These are phyloP conservation scores for Archocentrus centrarchus DNA, from an alignment of 2,113 vertebrate species.

Conservation along the genomic window DNA sequence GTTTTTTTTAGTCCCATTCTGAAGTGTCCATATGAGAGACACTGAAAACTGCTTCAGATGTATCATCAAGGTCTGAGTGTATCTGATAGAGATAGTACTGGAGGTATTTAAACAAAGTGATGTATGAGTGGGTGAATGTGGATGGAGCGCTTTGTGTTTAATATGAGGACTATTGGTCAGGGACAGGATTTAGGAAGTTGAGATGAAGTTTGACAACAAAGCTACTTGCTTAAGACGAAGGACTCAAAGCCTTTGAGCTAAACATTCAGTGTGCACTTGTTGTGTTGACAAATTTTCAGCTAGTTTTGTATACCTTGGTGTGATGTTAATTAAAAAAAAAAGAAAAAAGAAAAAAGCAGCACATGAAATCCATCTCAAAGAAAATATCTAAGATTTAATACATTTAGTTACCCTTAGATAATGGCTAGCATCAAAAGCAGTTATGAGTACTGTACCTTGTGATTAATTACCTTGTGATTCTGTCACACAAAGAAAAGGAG, in stretches of 20 bases:
- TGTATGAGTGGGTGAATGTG: not conserved
- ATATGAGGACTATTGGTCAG: too few species aligned
- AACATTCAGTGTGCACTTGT: too few species aligned
- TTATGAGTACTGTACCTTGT: slow-evolving; percentile 35
- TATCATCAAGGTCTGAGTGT: not conserved
- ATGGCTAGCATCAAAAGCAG: slow-evolving; percentile 24
- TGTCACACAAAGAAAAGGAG: slow-evolving; percentile 56
- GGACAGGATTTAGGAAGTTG: too few species aligned
- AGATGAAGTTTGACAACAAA: too few species aligned
- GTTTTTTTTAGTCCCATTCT: too few species aligned
- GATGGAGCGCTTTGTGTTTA: not conserved
- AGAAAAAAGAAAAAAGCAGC: not conserved
- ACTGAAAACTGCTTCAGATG: not conserved
- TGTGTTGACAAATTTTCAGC: too few species aligned
- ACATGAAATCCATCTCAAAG: not conserved
- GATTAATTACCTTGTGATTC: slow-evolving; percentile 59
- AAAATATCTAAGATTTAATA: slow-evolving; percentile 1
- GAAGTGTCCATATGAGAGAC: not conserved
- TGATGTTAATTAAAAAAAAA: not conserved
- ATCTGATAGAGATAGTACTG: not conserved
- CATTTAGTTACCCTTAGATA: not conserved
- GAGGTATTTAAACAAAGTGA: not conserved
- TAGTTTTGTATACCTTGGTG: too few species aligned
- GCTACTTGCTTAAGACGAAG: too few species aligned
- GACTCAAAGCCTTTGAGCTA: too few species aligned